Evolutionary conservation across 1,140 invertebrate genomes (phyloP).

Genomic region (Gonioctena quinquepunctata): DNA sequence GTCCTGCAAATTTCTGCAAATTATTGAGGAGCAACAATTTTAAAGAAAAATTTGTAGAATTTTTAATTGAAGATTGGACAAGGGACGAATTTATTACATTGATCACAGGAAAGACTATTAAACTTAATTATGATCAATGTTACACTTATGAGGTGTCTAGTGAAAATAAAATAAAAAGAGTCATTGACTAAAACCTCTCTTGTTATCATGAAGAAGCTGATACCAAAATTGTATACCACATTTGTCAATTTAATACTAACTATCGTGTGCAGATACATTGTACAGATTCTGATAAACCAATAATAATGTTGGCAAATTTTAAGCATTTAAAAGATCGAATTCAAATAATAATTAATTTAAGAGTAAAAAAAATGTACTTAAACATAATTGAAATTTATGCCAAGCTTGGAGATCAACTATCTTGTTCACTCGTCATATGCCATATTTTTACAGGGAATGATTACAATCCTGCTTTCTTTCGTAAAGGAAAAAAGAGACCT

Average conservation of each 20-base stretch:
- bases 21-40: slow-evolving; percentile 30
- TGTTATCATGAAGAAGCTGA: slow-evolving; percentile 41
- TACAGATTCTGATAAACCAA: slow-evolving; percentile 37
- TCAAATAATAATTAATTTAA: slow-evolving; percentile 29
- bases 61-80: slow-evolving; percentile 25
- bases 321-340: slow-evolving; percentile 26
- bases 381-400: slow-evolving; percentile 30
- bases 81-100: slow-evolving; percentile 30
- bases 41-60: not conserved
- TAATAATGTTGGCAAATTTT: slow-evolving; percentile 38
- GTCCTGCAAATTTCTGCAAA: slow-evolving; percentile 32
- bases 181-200: slow-evolving; percentile 29
- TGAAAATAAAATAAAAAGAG: slow-evolving; percentile 29
- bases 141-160: slow-evolving; percentile 28
- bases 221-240: slow-evolving; percentile 32
- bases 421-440: slow-evolving; percentile 26
- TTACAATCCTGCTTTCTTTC: slow-evolving; percentile 1
- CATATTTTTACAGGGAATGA: slow-evolving; percentile 3
- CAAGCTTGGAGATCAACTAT: slow-evolving; percentile 33
- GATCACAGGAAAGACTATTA: slow-evolving; percentile 27
- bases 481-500: slow-evolving; percentile 10
- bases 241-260: slow-evolving; percentile 35
- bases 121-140: slow-evolving; percentile 32
- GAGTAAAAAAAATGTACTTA: slow-evolving; percentile 28
- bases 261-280: slow-evolving; percentile 36